Evolutionary conservation across 2,797 vertebrate genomes (phyloP).

Genomic region (Schizopygopsis pylzovi): DNA sequence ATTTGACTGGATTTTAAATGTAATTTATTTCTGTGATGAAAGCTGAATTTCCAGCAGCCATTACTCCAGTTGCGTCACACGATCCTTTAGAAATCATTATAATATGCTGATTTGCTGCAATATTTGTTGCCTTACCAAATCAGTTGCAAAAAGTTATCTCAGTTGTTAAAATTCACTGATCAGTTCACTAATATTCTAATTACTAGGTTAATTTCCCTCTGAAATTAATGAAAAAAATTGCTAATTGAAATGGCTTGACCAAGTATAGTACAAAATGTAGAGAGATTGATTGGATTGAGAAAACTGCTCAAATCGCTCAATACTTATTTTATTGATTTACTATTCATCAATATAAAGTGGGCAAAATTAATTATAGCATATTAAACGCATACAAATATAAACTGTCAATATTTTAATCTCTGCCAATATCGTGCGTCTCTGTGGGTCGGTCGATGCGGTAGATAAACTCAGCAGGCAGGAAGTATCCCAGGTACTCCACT

Average conservation of each 20-base stretch:
- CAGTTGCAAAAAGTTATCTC: not conserved
- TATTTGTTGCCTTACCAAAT: not conserved
- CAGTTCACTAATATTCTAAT: not conserved
- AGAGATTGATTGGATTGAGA: not conserved
- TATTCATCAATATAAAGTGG: not conserved
- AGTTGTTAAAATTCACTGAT: not conserved
- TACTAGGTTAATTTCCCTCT: not conserved
- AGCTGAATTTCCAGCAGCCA: not conserved
- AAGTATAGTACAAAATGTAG: not conserved
- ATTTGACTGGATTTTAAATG: not conserved
- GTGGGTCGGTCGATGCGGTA: constrained; percentile 92
- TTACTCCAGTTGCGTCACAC: not conserved
- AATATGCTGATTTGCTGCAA: not conserved
- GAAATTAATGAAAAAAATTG: not conserved
- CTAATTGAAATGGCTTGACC: not conserved
- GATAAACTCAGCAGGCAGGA: constrained; percentile 88
- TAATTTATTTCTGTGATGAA: not conserved
- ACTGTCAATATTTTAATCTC: constrained; percentile 75
- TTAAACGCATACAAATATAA: not conserved
- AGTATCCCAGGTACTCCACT: constrained; percentile 92
- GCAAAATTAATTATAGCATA: not conserved
- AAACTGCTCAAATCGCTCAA: not conserved
- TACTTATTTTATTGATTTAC: not conserved
- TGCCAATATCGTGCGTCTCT: constrained; percentile 83
- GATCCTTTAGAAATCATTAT: not conserved